A percentile compares a stretch with the other conserved stretches of the same genome.
Conservation (phyloP, 2,797 vertebrate genomes). For the Coendou prehensilis region DNA sequence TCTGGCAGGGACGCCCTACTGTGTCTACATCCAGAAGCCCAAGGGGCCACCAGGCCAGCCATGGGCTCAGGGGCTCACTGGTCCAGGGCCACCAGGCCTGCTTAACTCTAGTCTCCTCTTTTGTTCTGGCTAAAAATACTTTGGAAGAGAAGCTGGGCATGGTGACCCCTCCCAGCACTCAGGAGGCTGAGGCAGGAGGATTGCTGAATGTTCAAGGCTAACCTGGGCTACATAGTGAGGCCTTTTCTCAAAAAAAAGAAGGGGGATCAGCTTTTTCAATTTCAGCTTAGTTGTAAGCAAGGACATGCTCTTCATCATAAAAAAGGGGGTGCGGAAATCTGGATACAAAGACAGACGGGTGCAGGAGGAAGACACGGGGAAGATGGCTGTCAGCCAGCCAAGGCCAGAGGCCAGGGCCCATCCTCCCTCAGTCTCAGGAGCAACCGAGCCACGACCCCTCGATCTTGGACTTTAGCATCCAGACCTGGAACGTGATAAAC, state of each 20-base stretch:
- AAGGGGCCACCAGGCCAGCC: too few relatives aligned
- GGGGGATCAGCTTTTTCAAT: neutral
- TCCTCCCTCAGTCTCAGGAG: neutral
- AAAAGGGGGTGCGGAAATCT: neutral
- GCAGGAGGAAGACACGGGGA: neutral
- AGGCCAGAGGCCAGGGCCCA: neutral
- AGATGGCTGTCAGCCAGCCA: too few relatives aligned
- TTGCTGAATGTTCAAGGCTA: too few relatives aligned
- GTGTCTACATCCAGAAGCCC: too few relatives aligned
- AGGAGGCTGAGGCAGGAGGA: too few relatives aligned
- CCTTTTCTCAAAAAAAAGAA: too few relatives aligned
- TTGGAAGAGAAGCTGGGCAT: neutral
- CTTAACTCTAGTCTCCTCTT: accelerated
- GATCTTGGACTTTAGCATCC: neutral
- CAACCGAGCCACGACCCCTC: too few relatives aligned
- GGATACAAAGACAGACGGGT: neutral
- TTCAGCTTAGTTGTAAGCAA: neutral
- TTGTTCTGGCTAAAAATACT: neutral
- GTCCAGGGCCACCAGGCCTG: neutral
- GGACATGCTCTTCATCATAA: neutral
- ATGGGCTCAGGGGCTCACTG: neutral
- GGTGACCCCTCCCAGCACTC: too few relatives aligned
- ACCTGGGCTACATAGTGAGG: too few relatives aligned
- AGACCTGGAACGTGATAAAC: neutral
- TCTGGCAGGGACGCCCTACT: neutral